A percentile compares a stretch with the other conserved stretches of the same genome.
phyloP scores from a whole-genome alignment of 2,888 invertebrate genomes.

The Amiota mariae region DNA sequence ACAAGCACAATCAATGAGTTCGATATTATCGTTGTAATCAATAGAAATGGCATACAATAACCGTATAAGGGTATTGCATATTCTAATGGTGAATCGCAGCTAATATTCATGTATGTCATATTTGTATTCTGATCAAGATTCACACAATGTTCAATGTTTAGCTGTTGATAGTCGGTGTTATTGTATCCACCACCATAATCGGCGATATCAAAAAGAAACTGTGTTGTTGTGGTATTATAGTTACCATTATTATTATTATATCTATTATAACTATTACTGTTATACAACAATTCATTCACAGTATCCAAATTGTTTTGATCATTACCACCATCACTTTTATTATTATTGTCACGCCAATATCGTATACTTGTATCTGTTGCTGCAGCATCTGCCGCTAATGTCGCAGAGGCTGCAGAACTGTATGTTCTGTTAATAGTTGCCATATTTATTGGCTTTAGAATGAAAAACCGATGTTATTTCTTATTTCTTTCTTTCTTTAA shows the following conservation, averaged over 20 bases:
- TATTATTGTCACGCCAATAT: too few species aligned
- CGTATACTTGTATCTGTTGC: too few species aligned
- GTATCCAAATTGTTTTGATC: too few species aligned
- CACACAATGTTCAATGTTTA: constrained; percentile 47
- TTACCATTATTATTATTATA: not conserved
- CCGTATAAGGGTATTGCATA: constrained; percentile 72
- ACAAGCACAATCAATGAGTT: constrained; percentile 94
- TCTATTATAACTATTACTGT: too few species aligned
- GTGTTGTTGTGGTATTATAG: constrained; percentile 40
- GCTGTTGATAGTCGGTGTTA: constrained; percentile 55
- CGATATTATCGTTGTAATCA: constrained; percentile 90
- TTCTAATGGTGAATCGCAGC: constrained; percentile 70
- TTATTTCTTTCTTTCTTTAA: too few species aligned
- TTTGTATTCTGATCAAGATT: constrained; percentile 57
- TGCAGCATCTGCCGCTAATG: too few species aligned
- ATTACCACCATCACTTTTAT: too few species aligned
- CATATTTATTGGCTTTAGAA: too few species aligned
- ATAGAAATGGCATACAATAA: constrained; percentile 82
- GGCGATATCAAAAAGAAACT: constrained; percentile 38
- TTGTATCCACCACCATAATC: constrained; percentile 42
- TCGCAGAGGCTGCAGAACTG: too few species aligned
- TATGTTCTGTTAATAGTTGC: too few species aligned
- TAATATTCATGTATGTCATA: constrained; percentile 70
- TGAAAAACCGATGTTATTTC: too few species aligned
- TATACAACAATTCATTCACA: too few species aligned